Conservation (phyloP, 2,888 invertebrate genomes). For the Hartigia nigra region DNA sequence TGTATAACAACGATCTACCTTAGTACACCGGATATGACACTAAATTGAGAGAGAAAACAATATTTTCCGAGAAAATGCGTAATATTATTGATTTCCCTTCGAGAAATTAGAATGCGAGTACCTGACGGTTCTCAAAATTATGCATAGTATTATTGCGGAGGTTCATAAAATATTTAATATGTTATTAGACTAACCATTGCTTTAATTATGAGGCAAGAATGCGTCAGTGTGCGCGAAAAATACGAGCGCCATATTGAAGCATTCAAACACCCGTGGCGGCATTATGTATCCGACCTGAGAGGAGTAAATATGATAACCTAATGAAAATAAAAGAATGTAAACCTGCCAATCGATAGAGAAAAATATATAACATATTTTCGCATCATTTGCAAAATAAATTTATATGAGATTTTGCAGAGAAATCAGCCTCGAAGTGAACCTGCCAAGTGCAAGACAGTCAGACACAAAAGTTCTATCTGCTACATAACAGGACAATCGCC, state of each 20-base stretch:
- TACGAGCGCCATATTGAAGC: conserved; percentile 41
- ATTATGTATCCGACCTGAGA: conserved; percentile 34
- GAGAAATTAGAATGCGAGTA: neutral
- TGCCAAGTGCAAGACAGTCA: conserved; percentile 46
- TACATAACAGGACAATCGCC: conserved; percentile 14
- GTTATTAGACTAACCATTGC: neutral
- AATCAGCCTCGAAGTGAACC: conserved; percentile 36
- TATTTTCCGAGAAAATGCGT: conserved; percentile 28
- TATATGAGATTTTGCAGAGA: conserved; percentile 33
- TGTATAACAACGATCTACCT: neutral
- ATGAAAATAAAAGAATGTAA: conserved; percentile 33
- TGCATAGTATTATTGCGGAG: neutral
- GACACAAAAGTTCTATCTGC: conserved; percentile 23
- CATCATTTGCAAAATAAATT: conserved; percentile 30
- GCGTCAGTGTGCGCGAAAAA: conserved; percentile 24
- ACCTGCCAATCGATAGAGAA: conserved; percentile 18
- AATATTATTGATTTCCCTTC: conserved; percentile 14
- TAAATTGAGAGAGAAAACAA: conserved; percentile 42
- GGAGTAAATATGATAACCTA: conserved; percentile 31
- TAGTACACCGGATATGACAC: conserved; percentile 34
- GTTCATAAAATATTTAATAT: neutral
- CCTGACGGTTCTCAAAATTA: neutral
- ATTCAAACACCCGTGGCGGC: conserved; percentile 54
- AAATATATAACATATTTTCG: conserved; percentile 27
- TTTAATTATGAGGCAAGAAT: conserved; percentile 1